These are phyloP conservation scores for Globia sparganii DNA, from an alignment of 2,888 invertebrate species.

Conservation along the genomic window DNA sequence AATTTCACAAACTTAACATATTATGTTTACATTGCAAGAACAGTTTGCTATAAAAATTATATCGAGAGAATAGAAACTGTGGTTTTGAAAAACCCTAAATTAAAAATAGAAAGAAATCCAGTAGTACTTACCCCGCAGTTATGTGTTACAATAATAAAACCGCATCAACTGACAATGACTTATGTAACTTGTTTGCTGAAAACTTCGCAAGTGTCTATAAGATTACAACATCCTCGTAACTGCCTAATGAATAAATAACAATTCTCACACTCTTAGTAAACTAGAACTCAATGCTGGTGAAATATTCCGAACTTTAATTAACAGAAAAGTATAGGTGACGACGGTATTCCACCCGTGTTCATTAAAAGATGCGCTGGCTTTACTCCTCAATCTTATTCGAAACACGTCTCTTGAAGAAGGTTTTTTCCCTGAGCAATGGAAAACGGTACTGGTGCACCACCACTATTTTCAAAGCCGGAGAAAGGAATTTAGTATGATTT, in stretches of 20 bases:
- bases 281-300: neutral
- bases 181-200: neutral
- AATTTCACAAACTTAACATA: neutral
- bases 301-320: neutral
- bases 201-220: neutral
- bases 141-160: too few relatives aligned
- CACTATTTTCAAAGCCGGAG: too few relatives aligned
- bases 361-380: neutral
- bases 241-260: too few relatives aligned
- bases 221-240: too few relatives aligned
- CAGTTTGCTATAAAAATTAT: too few relatives aligned
- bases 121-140: neutral
- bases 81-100: neutral
- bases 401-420: neutral
- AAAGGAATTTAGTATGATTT: too few relatives aligned
- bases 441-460: too few relatives aligned
- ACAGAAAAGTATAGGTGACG: neutral
- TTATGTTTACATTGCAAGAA: neutral
- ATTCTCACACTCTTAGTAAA: neutral
- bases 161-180: neutral
- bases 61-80: neutral
- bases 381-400: neutral
- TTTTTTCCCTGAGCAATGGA: neutral
- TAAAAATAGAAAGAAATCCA: neutral
- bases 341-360: too few relatives aligned